Percentiles rank a stretch among this genome's conserved stretches.
These are phyloP conservation scores for Leucania comma DNA, from an alignment of 2,888 invertebrate species.

Conservation along the genomic window DNA sequence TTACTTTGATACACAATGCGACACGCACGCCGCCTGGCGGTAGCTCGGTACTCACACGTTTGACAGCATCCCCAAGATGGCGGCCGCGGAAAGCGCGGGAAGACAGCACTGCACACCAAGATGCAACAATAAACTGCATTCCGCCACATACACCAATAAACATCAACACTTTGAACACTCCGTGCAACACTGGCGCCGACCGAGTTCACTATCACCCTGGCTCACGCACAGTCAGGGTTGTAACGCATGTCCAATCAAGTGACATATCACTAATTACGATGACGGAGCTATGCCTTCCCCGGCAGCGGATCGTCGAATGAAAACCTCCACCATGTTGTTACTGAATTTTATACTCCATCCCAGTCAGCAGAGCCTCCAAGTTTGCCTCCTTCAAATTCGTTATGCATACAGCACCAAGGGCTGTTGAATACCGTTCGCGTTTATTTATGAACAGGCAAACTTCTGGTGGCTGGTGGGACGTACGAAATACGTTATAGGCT, in stretches of 20 bases:
- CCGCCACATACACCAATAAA: slow-evolving; percentile 53
- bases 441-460: slow-evolving; percentile 91
- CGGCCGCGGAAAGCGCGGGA: slow-evolving; percentile 72
- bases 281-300: slow-evolving; percentile 89
- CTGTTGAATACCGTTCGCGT: slow-evolving; percentile 91
- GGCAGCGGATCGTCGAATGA: slow-evolving; percentile 90
- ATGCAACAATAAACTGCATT: slow-evolving; percentile 75
- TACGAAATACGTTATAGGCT: slow-evolving; percentile 87
- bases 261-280: slow-evolving; percentile 77
- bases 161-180: slow-evolving; percentile 52
- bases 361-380: slow-evolving; percentile 91
- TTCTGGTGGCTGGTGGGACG: slow-evolving; percentile 90
- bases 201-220: slow-evolving; percentile 26
- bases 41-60: slow-evolving; percentile 76
- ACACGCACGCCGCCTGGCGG: slow-evolving; percentile 88
- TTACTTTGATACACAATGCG: slow-evolving; percentile 76
- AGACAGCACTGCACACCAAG: slow-evolving; percentile 69
- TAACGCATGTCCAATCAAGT: slow-evolving; percentile 71
- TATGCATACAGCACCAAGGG: slow-evolving; percentile 92
- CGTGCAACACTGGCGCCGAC: slow-evolving; percentile 11
- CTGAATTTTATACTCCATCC: slow-evolving; percentile 91
- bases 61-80: slow-evolving; percentile 85
- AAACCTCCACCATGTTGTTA: slow-evolving; percentile 90
- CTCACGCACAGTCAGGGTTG: slow-evolving; percentile 38
- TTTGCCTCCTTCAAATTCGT: slow-evolving; percentile 91